Base-by-base conservation (phyloP, 2,888 invertebrate genomes). In the Selenia dentaria region DNA sequence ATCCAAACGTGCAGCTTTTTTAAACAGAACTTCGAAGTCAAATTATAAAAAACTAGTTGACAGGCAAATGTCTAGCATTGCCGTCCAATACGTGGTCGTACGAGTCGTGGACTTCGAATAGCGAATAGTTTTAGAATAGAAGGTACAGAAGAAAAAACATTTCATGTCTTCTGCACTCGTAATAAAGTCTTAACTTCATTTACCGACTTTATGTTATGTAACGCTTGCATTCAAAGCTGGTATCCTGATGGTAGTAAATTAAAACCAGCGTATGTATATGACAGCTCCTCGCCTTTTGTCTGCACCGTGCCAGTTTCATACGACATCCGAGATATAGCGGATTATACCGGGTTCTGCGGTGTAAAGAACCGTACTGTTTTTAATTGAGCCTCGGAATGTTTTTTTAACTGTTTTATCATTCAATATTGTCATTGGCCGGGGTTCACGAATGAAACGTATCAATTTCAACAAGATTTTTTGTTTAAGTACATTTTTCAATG, bases 261-360 rank as follows among this genome's bases (percentile, higher is more conserved):
- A 27, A 27, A 33, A 27, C 38, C 33, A 48, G 27, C 34, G 37
- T 22, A 20, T 48, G 47, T 14, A 33, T 25, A 1, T 48, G 47
- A 48, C 47, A 48, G 47, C 32, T 36, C 24, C 20, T 22, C 12
- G 33, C 24, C 47, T 42, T 47, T 48, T 48, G 47, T 48, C 18
- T 27, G 47, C 36, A 18, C 14, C 32, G 47, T n/a, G 22, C 47
- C 20, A 47, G 28, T 41, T 47, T 33, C 37, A 48, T 47, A 47
- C 24, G 37, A 36, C 27, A 33, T 31, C 29, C 34, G 24, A 20
- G 40, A 31, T 31, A 27, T 20, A 33, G 22, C 16, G 28, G 32
- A 28, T 25, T 18, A 11, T 14, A 24, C 13, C 36, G 26, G 28
- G 33, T 26, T 14, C 35, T 32, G 28, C 20, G 11, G 27, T 22